Evolutionary conservation across 2,797 vertebrate species (phyloP).

Genomic region (Glossophaga mutica): DNA sequence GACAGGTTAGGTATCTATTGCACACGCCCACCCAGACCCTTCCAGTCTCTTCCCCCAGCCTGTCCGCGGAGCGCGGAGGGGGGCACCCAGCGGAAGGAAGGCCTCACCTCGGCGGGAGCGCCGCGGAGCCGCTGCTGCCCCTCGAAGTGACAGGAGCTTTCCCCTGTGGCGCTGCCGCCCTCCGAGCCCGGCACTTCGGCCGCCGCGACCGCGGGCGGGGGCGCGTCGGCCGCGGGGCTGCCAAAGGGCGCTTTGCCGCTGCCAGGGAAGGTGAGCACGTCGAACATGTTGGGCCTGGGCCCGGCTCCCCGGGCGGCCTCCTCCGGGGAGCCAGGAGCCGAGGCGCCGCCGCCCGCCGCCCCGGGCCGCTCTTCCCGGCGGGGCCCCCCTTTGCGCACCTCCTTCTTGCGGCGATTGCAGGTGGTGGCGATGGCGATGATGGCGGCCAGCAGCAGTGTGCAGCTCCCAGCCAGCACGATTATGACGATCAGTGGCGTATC

Average conservation of each 20-base stretch:
- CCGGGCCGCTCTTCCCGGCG: conserved; percentile 88
- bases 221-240: conserved; percentile 83
- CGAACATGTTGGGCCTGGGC: conserved; percentile 89
- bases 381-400: conserved; percentile 81
- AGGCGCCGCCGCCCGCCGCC: conserved; percentile 75
- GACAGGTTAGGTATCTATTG: conserved; percentile 20
- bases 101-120: conserved; percentile 89
- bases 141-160: conserved; percentile 87
- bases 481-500: conserved; percentile 93
- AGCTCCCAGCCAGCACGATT: conserved; percentile 93
- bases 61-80: conserved; percentile 47
- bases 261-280: conserved; percentile 89
- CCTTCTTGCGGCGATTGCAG: conserved; percentile 90
- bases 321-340: conserved; percentile 82
- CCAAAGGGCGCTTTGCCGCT: conserved; percentile 87
- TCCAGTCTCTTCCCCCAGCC: conserved; percentile 58
- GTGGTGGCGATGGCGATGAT: conserved; percentile 95
- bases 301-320: conserved; percentile 86
- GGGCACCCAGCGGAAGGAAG: conserved; percentile 63
- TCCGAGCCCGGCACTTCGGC: conserved; percentile 74
- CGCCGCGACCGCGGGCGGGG: conserved; percentile 83
- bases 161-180: conserved; percentile 77
- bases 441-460: conserved; percentile 92
- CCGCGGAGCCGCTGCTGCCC: conserved; percentile 89
- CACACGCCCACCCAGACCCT: conserved; percentile 5